A percentile compares a stretch with the other conserved stretches of the same genome.
Conservation (phyloP, 2,113 vertebrate species). For the Antechinus stuartii region DNA sequence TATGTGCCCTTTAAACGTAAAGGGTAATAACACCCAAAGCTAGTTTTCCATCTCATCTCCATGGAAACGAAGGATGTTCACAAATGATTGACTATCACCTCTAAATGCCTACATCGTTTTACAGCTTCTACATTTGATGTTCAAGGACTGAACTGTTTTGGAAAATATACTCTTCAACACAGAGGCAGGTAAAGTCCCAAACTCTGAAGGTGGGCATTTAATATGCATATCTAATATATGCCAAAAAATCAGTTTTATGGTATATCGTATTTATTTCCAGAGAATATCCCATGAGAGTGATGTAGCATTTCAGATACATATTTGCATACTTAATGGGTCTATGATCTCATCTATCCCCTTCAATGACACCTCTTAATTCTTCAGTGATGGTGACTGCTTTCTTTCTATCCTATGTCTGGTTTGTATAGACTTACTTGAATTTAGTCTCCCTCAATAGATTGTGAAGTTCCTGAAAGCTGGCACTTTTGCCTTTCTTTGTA, state of each 20-base stretch:
- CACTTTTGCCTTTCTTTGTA: neutral
- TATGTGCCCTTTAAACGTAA: slow-evolving; percentile 30
- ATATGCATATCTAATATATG: neutral
- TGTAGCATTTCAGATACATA: neutral
- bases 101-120: neutral
- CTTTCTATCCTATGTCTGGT: neutral
- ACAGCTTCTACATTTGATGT: neutral
- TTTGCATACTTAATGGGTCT: neutral
- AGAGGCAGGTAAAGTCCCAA: neutral
- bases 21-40: neutral
- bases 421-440: neutral
- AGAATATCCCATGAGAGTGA: neutral
- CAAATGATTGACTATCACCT: neutral
- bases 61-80: neutral
- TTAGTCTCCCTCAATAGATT: neutral
- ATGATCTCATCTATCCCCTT: neutral
- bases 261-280: neutral
- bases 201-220: neutral
- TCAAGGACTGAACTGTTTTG: neutral
- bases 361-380: neutral
- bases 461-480: neutral
- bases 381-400: neutral
- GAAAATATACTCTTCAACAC: slow-evolving; percentile 16
- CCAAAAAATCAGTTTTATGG: neutral
- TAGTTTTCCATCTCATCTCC: slow-evolving; percentile 19